Percentiles rank a stretch among this genome's conserved stretches.
Conservation (phyloP, 1,140 invertebrate species). For the Nomia melanderi region DNA sequence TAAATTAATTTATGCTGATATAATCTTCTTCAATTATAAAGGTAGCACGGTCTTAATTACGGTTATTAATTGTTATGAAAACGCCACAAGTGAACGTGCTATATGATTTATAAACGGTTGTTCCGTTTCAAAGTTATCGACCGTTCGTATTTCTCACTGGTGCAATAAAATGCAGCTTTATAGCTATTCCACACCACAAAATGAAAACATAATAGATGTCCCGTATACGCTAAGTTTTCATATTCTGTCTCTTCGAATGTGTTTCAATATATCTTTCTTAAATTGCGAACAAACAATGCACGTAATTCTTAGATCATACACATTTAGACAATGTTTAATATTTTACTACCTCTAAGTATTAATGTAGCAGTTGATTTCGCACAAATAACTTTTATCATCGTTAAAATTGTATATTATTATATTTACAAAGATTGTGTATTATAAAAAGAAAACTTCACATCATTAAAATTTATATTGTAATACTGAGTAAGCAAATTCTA, state of each 20-base stretch:
- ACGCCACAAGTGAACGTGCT: not conserved
- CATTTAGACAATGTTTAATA: no score
- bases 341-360: no score
- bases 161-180: slow-evolving; percentile 16
- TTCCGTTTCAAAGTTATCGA: slow-evolving; percentile 24
- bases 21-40: not conserved
- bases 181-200: not conserved
- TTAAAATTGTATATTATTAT: no score
- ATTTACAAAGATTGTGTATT: no score
- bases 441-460: no score
- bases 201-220: slow-evolving; percentile 15
- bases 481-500: no score
- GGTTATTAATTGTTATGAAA: slow-evolving; percentile 19
- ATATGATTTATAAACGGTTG: slow-evolving; percentile 12
- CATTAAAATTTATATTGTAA: no score
- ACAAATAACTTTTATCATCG: no score
- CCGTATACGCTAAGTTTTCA: not conserved
- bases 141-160: slow-evolving; percentile 3
- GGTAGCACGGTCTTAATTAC: no score
- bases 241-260: not conserved
- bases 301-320: not conserved
- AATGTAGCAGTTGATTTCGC: no score
- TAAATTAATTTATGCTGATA: no score
- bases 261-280: not conserved
- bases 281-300: not conserved